Evolutionary conservation across 2,888 invertebrate genomes (phyloP), one percentile per base, ranked within the genome.

Genomic region (Drosophila conformis): DNA sequence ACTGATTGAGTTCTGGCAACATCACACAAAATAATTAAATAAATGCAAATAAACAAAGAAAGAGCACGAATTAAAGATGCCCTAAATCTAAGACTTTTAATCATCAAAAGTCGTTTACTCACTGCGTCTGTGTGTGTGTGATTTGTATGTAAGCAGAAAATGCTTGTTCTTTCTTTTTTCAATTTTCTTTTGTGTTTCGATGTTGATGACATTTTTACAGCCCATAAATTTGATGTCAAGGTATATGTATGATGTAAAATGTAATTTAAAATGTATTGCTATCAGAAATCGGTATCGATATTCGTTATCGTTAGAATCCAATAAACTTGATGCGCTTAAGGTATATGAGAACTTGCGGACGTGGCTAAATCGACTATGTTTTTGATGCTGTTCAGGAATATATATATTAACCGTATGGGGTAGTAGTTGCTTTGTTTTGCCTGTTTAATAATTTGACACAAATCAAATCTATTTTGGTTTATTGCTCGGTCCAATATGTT

Each of bases 1-100:
- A 46, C 46, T 25, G 46, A 46, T 46, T 25, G 21, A 46, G 46
- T 25, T 46, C 46, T 46, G 27, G 10, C 36, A 35, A 42, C 42
- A 42, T 42, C 25, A 25, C 46, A 46, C 21, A 46, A 46, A 46
- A 46, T 46, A 46, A 15, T 15, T 46, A 46, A 46, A 25, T 46
- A 46, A 46, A 46, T 46, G 46, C 15, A 46, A 46, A 46, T 46
- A 15, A 46, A 46, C 46, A 46, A 46, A 15, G 4, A 25, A 2
- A 46, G 46, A 46, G 21, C 46, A 25, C 46, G 46, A 21, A 7
- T 46, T 46, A 25, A 46, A 46, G 21, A 46, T 46, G 46, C 46
- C 21, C 46, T 7, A 2, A 46, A 25, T 46, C 46, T 15, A 8
- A 25, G 0, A 25, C 13, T 46, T 21, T 21, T 25, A 46, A 25